Base-by-base conservation (phyloP, 2,888 invertebrate species). In the Eupithecia centaureata region DNA sequence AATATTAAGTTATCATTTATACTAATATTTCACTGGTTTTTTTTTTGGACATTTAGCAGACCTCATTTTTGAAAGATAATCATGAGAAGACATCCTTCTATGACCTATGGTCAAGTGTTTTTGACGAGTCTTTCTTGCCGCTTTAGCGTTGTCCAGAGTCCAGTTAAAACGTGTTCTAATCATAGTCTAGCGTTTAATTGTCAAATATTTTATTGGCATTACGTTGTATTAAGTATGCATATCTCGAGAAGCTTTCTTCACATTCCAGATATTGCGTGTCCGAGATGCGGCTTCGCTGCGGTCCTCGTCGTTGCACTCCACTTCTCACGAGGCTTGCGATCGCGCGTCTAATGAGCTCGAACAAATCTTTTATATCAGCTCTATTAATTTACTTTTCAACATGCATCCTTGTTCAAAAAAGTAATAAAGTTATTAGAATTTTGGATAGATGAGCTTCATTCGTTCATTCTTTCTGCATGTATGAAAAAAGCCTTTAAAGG, bases 241-340 rank as follows among this genome's bases (percentile, higher is more conserved):
- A 22, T 47, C 61, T 15, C 47, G 67, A 60, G 33, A 57, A 85
- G 85, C 85, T 91, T 91, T 92, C 91, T 87, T 89, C 88, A 78
- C 90, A 91, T 91, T 86, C 91, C 90, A 77, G 63, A 68, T 76
- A 72, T 90, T 82, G 91, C 91, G 89, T 91, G 92, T 77, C 78
- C 72, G 28, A 67, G 66, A 73, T 63, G 73, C 77, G 71, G 75
- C 77, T 70, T 72, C 77, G 69, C 66, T 74, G 77, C n/a, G n/a
- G n/a, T 71, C 72, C 73, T 77, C 74, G 79, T 76, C 86, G 91
- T 86, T 79, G 82, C 90, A 90, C 87, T 89, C 91, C 86, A 91
- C 79, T 92, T 91, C 86, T 81, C 89, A 78, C 82, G 82, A 84
- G 84, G 83, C 82, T 81, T 87, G 84, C 82, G 77, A 76, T 71